phyloP scores from a whole-genome alignment of 2,797 vertebrate genomes.

The Anniella stebbinsi region DNA sequence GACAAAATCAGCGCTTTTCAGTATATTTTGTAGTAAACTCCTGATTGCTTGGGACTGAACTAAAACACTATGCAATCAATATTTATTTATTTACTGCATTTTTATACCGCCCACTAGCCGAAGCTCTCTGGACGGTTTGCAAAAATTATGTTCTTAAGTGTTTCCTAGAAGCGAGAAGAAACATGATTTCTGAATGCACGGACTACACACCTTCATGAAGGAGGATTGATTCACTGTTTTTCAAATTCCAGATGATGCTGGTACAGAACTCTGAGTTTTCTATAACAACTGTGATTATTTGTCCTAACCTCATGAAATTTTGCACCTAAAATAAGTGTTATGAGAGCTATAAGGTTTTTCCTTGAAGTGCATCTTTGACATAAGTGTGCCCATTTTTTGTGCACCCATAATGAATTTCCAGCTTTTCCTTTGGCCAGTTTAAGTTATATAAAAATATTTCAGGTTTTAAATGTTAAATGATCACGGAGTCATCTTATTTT shows the following conservation, averaged over 20 bases:
- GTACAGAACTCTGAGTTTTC: too few relatives aligned
- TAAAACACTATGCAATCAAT: not conserved
- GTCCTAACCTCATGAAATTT: not conserved
- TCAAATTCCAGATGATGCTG: too few relatives aligned
- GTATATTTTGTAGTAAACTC: not conserved
- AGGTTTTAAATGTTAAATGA: not conserved
- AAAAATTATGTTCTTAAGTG: not conserved
- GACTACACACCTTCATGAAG: not conserved
- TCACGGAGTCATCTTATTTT: not conserved
- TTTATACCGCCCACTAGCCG: too few relatives aligned
- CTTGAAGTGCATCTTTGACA: too few relatives aligned
- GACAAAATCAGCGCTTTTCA: not conserved
- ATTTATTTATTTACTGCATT: too few relatives aligned
- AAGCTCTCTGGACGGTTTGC: too few relatives aligned
- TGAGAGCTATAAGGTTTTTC: not conserved
- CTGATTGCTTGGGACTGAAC: not conserved
- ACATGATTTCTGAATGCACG: not conserved
- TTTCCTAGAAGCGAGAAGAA: not conserved
- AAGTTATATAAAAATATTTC: not conserved
- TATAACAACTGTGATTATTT: not conserved
- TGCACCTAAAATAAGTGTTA: not conserved
- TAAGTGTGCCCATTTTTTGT: not conserved
- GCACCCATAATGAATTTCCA: not conserved
- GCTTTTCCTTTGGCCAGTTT: not conserved
- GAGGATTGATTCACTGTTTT: too few relatives aligned